Conservation (phyloP, 2,888 invertebrate species). For the Tetragonisca angustula region DNA sequence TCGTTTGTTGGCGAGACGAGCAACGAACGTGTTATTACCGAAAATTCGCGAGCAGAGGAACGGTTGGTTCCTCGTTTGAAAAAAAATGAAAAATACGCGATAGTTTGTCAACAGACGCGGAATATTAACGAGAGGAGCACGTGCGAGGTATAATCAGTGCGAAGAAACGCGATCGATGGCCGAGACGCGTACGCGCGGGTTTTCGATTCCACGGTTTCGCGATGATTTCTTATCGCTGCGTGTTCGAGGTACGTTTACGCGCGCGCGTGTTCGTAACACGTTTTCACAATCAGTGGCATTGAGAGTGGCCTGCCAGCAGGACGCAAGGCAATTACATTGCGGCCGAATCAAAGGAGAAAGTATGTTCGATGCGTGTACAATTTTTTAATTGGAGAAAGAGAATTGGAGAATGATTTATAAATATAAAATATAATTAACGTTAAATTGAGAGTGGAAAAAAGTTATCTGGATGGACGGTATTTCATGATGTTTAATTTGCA, state of each 20-base stretch:
- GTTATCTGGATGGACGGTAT: too few relatives aligned
- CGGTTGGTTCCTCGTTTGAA: background rate
- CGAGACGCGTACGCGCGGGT: background rate
- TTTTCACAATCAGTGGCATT: constrained; percentile 45
- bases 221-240: constrained; percentile 51
- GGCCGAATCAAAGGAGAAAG: background rate
- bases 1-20: background rate
- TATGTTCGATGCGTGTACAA: background rate
- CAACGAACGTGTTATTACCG: background rate
- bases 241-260: constrained; percentile 11
- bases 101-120: background rate
- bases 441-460: background rate
- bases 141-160: background rate
- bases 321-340: background rate
- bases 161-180: constrained; percentile 17
- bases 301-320: constrained; percentile 1
- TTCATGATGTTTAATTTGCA: too few relatives aligned
- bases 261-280: constrained; percentile 19
- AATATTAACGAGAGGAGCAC: background rate
- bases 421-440: background rate
- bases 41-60: background rate
- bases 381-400: background rate
- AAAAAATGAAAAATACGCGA: background rate
- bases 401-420: too few relatives aligned
- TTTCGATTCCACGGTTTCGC: constrained; percentile 7